These are phyloP conservation scores for Monoplex corrugatus DNA, from an alignment of 2,888 invertebrate species.

Conservation along the genomic window DNA sequence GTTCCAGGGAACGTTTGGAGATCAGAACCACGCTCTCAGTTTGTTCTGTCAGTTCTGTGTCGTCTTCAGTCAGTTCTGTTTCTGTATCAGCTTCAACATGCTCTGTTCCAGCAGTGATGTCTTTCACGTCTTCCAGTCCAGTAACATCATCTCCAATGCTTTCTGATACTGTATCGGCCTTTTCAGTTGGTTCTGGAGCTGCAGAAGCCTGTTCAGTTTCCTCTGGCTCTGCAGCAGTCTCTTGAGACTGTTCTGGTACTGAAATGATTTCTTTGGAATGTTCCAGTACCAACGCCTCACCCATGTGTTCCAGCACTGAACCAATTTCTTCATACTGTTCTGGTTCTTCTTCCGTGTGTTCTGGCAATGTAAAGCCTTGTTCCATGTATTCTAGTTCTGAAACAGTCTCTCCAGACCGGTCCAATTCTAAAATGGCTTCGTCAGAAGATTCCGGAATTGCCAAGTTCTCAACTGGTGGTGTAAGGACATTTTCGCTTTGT, in stretches of 20 bases:
- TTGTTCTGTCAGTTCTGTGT: background rate
- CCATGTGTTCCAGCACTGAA: background rate
- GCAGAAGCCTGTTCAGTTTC: background rate
- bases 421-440: background rate
- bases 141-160: background rate
- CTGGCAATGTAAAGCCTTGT: background rate
- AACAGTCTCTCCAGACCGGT: background rate
- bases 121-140: background rate
- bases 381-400: background rate
- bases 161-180: background rate
- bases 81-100: background rate
- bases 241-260: background rate
- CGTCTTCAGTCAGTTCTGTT: background rate
- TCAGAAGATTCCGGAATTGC: background rate
- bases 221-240: background rate
- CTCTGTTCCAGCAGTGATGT: background rate
- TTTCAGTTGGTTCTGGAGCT: background rate
- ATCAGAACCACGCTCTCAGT: background rate
- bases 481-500: background rate
- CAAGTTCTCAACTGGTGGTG: background rate
- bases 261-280: background rate
- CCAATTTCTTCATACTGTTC: constrained; percentile 2
- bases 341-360: background rate
- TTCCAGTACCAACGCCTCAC: background rate
- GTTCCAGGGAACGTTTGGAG: background rate